Base-by-base conservation (phyloP, 2,113 vertebrate species). In the Brienomyrus longianalis region DNA sequence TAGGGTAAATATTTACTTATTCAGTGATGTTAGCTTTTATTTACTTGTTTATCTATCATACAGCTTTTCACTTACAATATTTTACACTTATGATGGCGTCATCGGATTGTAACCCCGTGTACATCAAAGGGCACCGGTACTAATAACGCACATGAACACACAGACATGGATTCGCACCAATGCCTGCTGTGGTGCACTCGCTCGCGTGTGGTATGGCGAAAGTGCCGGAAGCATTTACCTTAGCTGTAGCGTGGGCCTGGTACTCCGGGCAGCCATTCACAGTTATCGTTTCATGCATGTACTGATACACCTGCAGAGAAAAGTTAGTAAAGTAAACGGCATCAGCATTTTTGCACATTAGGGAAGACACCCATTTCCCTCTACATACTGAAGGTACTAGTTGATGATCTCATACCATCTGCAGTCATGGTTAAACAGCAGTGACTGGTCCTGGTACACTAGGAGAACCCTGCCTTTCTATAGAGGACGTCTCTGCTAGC, bases 271-370 rank as follows among this genome's bases (percentile, higher is more conserved):
- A 99, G 94, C 98, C 98, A 93, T 98, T 99, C 93, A 99, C 97
- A 86, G 97, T 98, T 93, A 99, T 99, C 74, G 98, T 99, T 97
- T 99, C 98, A 92, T 99, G 98, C 98, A 99, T 99, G 92, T 99
- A 99, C 93, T 99, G 98, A 95, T 99, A 99, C 74, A 99, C 98
- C 98, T 99, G 95, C 13, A 54, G 87, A 66, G 21, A n/a, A 50
- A 5, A 9, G 10, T 1, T 11, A 6, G 35, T 10, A 59, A 84
- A 84, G 17, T 9, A 43, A 83, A 45, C 0, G 5, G 43, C 17
- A 21, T 56, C 39, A 45, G 39, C 62, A 70, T 70, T 56, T 56
- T 56, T 21, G 59, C n/a, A n/a, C n/a, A 66, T 66, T 66, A 27
- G 23, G 59, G 59, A 66, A n/a, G 27, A 66, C n/a, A 27, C 10